These are phyloP conservation scores for Dryoscopus gambensis DNA, from an alignment of 2,113 vertebrate species.

Conservation along the genomic window DNA sequence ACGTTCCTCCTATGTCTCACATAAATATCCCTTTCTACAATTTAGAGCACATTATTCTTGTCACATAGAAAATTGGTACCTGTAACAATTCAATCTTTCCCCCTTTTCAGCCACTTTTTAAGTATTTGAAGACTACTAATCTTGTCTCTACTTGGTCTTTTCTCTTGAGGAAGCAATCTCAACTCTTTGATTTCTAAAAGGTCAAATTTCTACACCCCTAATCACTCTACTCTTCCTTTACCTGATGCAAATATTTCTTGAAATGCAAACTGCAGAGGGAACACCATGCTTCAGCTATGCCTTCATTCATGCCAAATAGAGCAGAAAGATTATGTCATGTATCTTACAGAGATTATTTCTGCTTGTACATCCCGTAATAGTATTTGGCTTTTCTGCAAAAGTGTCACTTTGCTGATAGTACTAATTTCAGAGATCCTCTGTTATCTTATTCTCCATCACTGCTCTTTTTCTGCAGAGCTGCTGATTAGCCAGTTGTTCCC, in stretches of 20 bases:
- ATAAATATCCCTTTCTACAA: neutral
- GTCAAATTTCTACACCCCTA: neutral
- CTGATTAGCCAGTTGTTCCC: neutral
- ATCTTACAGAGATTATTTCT: constrained; percentile 8
- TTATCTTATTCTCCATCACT: neutral
- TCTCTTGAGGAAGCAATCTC: neutral
- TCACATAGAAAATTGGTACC: neutral
- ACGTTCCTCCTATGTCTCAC: neutral
- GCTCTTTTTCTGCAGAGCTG: neutral
- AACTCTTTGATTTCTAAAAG: neutral
- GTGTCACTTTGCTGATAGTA: neutral
- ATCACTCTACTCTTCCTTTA: neutral
- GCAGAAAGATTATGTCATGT: constrained; percentile 16
- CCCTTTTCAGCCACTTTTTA: neutral
- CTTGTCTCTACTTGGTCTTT: neutral
- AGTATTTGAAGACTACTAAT: neutral
- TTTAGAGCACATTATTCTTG: neutral
- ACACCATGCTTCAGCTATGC: neutral
- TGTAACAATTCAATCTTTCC: neutral
- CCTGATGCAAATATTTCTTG: constrained; percentile 23
- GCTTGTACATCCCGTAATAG: neutral
- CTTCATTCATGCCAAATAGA: constrained; percentile 22
- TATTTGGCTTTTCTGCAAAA: constrained; percentile 6
- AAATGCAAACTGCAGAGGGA: neutral
- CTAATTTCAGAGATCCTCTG: neutral